Percentiles rank a stretch among this genome's conserved stretches.
These are phyloP conservation scores for Magallana angulata DNA, from an alignment of 1,140 invertebrate species.

Conservation along the genomic window DNA sequence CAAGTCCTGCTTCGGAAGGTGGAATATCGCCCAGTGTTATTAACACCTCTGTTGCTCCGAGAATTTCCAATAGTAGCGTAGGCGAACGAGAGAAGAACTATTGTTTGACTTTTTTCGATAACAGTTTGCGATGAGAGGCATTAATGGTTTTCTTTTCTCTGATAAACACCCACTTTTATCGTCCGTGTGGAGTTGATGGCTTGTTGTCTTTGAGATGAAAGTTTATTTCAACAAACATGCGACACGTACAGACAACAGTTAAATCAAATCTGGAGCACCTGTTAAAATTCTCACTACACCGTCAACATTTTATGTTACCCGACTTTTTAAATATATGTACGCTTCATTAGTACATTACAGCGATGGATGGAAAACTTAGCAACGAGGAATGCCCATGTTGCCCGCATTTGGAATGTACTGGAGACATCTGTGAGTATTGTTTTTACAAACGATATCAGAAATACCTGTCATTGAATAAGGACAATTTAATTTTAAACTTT, in stretches of 20 bases:
- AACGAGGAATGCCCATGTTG: too few relatives aligned
- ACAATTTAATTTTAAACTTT: too few relatives aligned
- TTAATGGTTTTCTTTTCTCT: not conserved
- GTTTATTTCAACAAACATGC: not conserved
- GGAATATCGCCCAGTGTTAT: not conserved
- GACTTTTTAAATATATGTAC: too few relatives aligned
- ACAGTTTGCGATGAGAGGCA: not conserved
- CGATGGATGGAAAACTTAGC: too few relatives aligned
- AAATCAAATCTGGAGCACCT: not conserved
- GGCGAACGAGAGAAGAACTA: not conserved
- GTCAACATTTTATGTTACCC: not conserved
- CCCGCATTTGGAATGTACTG: too few relatives aligned
- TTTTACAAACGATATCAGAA: too few relatives aligned
- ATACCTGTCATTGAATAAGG: too few relatives aligned
- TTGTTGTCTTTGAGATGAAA: not conserved
- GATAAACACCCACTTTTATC: slow-evolving; percentile 25
- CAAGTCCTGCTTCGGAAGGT: not conserved
- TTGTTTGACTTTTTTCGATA: not conserved
- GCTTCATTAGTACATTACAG: too few relatives aligned
- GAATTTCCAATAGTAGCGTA: slow-evolving; percentile 28
- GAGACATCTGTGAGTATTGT: too few relatives aligned
- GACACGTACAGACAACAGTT: not conserved
- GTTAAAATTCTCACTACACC: slow-evolving; percentile 9
- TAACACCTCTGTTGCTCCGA: not conserved
- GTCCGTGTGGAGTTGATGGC: not conserved